phyloP scores from a whole-genome alignment of 1,140 invertebrate species.

The Drosophila rufa region DNA sequence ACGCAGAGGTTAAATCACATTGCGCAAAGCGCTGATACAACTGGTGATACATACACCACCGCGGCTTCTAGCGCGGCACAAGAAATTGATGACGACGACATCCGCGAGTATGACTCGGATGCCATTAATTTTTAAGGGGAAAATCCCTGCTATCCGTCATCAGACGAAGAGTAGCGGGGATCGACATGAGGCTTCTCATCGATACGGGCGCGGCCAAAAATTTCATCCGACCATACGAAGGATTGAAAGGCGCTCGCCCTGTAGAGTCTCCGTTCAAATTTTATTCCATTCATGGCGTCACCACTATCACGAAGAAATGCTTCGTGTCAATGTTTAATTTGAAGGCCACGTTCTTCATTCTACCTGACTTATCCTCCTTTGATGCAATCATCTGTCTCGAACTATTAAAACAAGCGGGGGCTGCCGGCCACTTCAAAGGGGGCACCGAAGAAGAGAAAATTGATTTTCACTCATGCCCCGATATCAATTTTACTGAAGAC shows the following conservation, averaged over 20 bases:
- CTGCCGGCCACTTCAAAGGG: background rate
- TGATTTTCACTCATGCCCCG: too few relatives aligned
- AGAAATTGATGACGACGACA: slow-evolving; percentile 15
- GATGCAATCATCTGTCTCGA: background rate
- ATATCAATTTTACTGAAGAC: background rate
- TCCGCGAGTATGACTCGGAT: slow-evolving; percentile 12
- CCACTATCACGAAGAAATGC: too few relatives aligned
- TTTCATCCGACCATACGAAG: slow-evolving; percentile 10
- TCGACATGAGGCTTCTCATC: background rate
- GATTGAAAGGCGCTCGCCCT: slow-evolving; percentile 11
- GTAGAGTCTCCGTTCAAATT: too few relatives aligned
- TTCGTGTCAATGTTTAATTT: too few relatives aligned
- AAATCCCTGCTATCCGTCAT: slow-evolving; percentile 11
- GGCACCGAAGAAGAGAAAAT: background rate
- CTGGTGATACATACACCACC: slow-evolving; percentile 5
- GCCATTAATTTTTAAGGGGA: slow-evolving; percentile 16
- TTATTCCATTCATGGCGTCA: too few relatives aligned
- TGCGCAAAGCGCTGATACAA: slow-evolving; percentile 1
- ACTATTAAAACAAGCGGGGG: background rate
- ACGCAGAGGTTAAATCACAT: slow-evolving; percentile 19
- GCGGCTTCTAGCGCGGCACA: background rate
- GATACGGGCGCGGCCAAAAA: slow-evolving; percentile 28
- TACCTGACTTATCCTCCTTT: background rate
- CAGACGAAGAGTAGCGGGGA: background rate
- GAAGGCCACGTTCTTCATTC: too few relatives aligned